A percentile compares a stretch with the other conserved stretches of the same genome.
These are phyloP conservation scores for Pollachius pollachius DNA, from an alignment of 2,113 vertebrate genomes.

Conservation along the genomic window DNA sequence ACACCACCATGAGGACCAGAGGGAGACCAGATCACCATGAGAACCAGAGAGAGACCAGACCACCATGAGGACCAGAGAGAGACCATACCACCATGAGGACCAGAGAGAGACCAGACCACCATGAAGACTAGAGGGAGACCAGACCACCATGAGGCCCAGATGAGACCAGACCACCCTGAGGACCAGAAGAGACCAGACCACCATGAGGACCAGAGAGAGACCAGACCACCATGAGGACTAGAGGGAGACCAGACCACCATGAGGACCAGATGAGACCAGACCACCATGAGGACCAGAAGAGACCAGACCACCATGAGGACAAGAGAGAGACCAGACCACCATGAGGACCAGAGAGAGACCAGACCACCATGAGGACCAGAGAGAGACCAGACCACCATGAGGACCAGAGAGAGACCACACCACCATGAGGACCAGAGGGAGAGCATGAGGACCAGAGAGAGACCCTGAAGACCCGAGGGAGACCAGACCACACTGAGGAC, in stretches of 20 bases:
- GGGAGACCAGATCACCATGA: neutral
- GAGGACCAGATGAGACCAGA: too few relatives aligned
- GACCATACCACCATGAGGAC: slow-evolving; percentile 64
- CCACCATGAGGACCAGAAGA: slow-evolving; percentile 80
- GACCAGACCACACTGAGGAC: too few relatives aligned
- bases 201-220: neutral
- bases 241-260: too few relatives aligned
- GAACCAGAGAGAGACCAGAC: neutral
- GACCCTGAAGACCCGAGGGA: too few relatives aligned
- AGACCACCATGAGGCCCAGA: neutral
- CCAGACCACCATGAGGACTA: neutral
- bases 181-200: too few relatives aligned
- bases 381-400: neutral
- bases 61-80: too few relatives aligned
- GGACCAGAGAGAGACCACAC: too few relatives aligned
- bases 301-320: slow-evolving; percentile 76
- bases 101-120: neutral
- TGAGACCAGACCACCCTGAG: too few relatives aligned
- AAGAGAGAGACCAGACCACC: neutral
- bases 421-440: neutral
- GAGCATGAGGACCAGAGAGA: too few relatives aligned
- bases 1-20: neutral
- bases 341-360: neutral
- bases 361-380: neutral
- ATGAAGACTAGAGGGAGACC: too few relatives aligned